Base-by-base conservation (phyloP, 2,888 invertebrate genomes). In the Microctonus hyperodae region DNA sequence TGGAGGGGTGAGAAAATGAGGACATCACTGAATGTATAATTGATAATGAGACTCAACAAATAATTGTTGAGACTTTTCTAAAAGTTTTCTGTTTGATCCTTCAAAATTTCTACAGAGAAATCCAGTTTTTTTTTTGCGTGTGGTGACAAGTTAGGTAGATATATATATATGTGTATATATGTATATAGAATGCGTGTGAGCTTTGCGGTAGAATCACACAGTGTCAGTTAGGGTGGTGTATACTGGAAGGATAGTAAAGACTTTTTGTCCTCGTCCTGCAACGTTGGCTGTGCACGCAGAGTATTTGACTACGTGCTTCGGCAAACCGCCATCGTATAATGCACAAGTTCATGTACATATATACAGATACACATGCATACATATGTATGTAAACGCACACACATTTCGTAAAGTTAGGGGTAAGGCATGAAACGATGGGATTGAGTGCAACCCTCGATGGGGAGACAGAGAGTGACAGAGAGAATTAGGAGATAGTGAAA, bases 291-390 rank as follows among this genome's bases (percentile, higher is more conserved):
- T 65, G 69, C 69, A 69, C 70, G 63, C 68, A 70, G 72, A 75
- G 71, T 75, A 75, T 76, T 76, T 75, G 75, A 73, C 72, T 74
- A 76, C 76, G 76, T 76, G 76, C 75, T 69, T 69, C 66, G 70
- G 76, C 75, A 76, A 76, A 75, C 73, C 74, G 61, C 73, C 63
- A 68, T 71, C 74, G 75, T 75, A 76, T 76, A 75, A 76, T 75
- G 74, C 72, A 72, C 64, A 70, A 67, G 69, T 65, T 68, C 71
- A 65, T n/a, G n/a, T 60, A 71, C 44, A 59, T 11, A 33, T 22
- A 16, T 31, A 60, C 44, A 20, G 13, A 37, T 37, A 37, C 13
- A 37, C n/a, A 11, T 37, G 37, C 6, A 13, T n/a, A n/a, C n/a
- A n/a, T n/a, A n/a, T n/a, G n/a, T n/a, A n/a, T n/a, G n/a, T n/a